Conservation (phyloP, 2,113 vertebrate species). For the Phrynosoma platyrhinos region DNA sequence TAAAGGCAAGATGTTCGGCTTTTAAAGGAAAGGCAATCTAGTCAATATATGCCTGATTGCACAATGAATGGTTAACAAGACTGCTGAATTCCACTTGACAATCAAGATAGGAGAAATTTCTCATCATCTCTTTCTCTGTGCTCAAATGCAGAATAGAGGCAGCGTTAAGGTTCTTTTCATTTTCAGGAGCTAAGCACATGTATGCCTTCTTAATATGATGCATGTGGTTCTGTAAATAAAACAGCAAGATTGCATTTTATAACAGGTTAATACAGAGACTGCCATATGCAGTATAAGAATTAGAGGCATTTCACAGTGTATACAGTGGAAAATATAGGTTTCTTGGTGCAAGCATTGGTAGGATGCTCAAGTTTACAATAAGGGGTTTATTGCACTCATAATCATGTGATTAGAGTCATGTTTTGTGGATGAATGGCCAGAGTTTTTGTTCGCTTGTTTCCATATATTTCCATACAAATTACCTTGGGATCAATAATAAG, state of each 20-base stretch:
- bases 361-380: not conserved
- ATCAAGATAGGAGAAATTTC: not conserved
- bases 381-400: not conserved
- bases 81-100: not conserved
- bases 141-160: not conserved
- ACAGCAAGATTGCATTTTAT: too few relatives aligned
- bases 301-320: not conserved
- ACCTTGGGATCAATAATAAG: too few relatives aligned
- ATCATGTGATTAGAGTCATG: not conserved
- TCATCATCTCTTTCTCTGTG: not conserved
- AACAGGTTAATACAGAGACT: too few relatives aligned
- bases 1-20: not conserved
- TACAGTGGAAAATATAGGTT: not conserved
- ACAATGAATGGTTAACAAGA: not conserved
- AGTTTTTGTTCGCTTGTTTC: too few relatives aligned
- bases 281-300: too few relatives aligned
- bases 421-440: not conserved
- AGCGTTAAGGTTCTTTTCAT: not conserved
- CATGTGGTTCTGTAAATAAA: not conserved
- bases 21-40: not conserved
- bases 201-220: not conserved
- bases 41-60: not conserved
- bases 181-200: not conserved
- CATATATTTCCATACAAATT: too few relatives aligned
- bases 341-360: too few relatives aligned